These are phyloP conservation scores for Montipora cactus DNA, from an alignment of 64 coral and sea anemone genomes.

Conservation along the genomic window DNA sequence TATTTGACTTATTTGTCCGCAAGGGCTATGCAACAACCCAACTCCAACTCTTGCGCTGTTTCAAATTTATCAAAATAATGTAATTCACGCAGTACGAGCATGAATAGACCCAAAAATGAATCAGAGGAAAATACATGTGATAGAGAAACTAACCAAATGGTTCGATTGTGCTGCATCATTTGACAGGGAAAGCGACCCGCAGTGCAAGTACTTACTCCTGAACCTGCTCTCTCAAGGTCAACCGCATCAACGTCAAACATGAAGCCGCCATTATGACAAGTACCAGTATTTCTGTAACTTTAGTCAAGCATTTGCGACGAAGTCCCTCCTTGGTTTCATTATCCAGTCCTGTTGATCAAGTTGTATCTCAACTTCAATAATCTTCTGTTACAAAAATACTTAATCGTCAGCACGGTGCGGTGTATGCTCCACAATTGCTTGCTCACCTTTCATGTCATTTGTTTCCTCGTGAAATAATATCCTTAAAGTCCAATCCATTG, in stretches of 20 bases:
- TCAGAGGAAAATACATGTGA: too few species aligned
- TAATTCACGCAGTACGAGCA: too few species aligned
- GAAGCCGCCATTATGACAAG: conserved; percentile 14
- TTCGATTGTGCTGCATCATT: not conserved
- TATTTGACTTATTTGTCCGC: too few species aligned
- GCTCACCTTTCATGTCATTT: not conserved
- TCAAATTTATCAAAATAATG: too few species aligned
- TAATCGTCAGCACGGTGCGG: too few species aligned
- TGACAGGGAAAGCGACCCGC: not conserved
- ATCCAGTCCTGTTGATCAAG: not conserved
- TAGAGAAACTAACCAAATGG: too few species aligned
- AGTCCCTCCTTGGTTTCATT: not conserved
- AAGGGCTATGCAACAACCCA: too few species aligned
- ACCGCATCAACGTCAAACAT: not conserved
- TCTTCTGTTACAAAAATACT: too few species aligned
- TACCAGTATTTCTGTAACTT: not conserved
- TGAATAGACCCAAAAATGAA: too few species aligned
- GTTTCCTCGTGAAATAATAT: not conserved
- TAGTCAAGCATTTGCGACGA: not conserved
- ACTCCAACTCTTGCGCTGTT: too few species aligned
- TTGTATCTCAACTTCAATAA: not conserved
- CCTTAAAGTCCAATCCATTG: conserved; percentile 1
- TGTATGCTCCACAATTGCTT: not conserved
- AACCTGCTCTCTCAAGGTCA: not conserved
- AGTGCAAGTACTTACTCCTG: not conserved